Evolutionary conservation across 2,113 vertebrate species (phyloP), one percentile per base, ranked within the genome.

Genomic region (Lagenorhynchus albirostris): DNA sequence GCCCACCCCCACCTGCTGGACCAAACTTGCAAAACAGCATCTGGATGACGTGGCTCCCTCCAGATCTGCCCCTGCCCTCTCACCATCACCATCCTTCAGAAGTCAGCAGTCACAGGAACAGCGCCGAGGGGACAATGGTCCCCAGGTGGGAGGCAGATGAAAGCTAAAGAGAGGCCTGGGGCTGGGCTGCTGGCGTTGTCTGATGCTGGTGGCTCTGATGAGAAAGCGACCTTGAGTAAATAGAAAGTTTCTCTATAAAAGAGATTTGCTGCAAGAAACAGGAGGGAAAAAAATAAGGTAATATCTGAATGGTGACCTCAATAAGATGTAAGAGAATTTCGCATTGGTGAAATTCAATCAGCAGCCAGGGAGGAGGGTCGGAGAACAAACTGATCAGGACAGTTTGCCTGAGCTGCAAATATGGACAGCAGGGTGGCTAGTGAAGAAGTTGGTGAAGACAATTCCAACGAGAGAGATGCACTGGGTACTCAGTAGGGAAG

Each of bases 281-380:
- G 21, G 50, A 53, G 26, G 5, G 17, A 0, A 0, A 20, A 29
- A 29, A n/a, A 38, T 8, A 44, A 41, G 58, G 47, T n/a, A 33
- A 41, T 41, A 92, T 77, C n/a, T 60, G 33, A 89, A 71, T 5
- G n/a, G 26, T 55, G 36, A 84, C 79, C 26, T 77, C 88, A 76
- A 4, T 62, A 63, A 87, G 41, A 95, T n/a, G 74, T 80, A 79
- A 74, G 18, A 58, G 41, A 65, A 81, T 15, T 86, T 20, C 70
- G 84, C 80, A 94, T 55, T 58, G 87, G 80, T 94, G 91, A 90
- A 83, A 84, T 92, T 25, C 68, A n/a, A 80, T 70, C 62, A 71
- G 31, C 0, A 92, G 29, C 25, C 70, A 50, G 21, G 36, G 20
- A 58, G 55, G 55, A 6, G 55, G 11, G 44, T 36, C 11, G 13